Evolutionary conservation across 2,888 invertebrate genomes (phyloP).

Genomic region (Gasteruption jaculator): DNA sequence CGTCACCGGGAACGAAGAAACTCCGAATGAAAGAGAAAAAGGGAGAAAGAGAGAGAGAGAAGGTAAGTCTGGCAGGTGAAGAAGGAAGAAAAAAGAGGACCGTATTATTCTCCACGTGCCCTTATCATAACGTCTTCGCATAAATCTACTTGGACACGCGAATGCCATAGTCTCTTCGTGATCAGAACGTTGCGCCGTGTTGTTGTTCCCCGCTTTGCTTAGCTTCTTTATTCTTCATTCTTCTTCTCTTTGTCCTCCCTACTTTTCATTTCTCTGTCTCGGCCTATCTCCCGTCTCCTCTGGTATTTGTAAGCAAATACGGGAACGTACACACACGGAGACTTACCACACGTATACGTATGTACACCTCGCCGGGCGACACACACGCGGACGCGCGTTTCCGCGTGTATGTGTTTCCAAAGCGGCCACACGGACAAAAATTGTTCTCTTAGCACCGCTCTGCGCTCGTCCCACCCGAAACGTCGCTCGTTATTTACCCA

Average conservation of each 20-base stretch:
- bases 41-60: conserved; percentile 11
- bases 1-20: no score
- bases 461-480: no score
- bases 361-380: no score
- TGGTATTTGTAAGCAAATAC: no score
- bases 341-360: no score
- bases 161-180: conserved; percentile 24
- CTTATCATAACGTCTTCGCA: conserved; percentile 39
- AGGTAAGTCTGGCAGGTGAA: conserved; percentile 9
- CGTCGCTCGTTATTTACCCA: conserved; percentile 26
- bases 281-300: no score
- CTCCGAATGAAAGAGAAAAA: not conserved
- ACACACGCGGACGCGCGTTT: no score
- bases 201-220: conserved; percentile 9
- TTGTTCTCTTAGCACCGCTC: conserved; percentile 17
- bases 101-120: conserved; percentile 34
- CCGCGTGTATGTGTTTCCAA: no score
- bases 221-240: conserved; percentile 5
- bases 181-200: conserved; percentile 21
- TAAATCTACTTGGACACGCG: conserved; percentile 37
- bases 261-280: conserved; percentile 13
- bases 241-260: conserved; percentile 9
- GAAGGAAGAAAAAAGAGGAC: conserved; percentile 29
- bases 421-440: no score
- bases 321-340: no score